phyloP scores from a whole-genome alignment of 2,797 vertebrate species.

The Aphelocoma californica region DNA sequence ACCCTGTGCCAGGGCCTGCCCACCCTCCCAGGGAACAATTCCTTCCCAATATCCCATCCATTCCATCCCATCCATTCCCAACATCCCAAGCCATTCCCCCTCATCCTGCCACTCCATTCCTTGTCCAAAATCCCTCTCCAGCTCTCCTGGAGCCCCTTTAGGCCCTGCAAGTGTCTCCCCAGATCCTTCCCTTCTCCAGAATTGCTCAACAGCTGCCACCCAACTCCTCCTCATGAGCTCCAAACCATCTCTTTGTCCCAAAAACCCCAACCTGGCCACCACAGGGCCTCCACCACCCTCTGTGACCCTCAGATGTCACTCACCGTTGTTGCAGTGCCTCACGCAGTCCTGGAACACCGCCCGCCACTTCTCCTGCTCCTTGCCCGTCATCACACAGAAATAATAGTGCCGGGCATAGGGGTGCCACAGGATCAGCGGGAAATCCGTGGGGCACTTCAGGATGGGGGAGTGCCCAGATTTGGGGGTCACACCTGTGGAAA shows the following conservation, averaged over 20 bases:
- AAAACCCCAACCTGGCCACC: not conserved
- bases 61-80: not conserved
- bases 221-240: not conserved
- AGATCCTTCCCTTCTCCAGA: not conserved
- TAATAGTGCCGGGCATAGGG: slow-evolving; percentile 89
- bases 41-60: not conserved
- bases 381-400: slow-evolving; percentile 92
- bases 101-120: not conserved
- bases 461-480: slow-evolving; percentile 80
- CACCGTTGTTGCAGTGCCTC: slow-evolving; percentile 91
- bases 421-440: slow-evolving; percentile 94
- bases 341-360: slow-evolving; percentile 94
- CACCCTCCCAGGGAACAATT: not conserved
- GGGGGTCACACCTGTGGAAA: slow-evolving; percentile 77
- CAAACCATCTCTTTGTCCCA: not conserved
- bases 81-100: not conserved
- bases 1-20: not conserved
- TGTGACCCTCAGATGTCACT: not conserved
- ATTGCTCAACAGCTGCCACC: not conserved
- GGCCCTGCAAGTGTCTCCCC: accelerated
- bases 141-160: not conserved
- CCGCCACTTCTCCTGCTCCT: slow-evolving; percentile 92
- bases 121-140: accelerated
- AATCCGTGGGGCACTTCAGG: slow-evolving; percentile 86
- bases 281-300: not conserved